These are phyloP conservation scores for Helogale parvula DNA, from an alignment of 2,113 vertebrate species.

Conservation along the genomic window DNA sequence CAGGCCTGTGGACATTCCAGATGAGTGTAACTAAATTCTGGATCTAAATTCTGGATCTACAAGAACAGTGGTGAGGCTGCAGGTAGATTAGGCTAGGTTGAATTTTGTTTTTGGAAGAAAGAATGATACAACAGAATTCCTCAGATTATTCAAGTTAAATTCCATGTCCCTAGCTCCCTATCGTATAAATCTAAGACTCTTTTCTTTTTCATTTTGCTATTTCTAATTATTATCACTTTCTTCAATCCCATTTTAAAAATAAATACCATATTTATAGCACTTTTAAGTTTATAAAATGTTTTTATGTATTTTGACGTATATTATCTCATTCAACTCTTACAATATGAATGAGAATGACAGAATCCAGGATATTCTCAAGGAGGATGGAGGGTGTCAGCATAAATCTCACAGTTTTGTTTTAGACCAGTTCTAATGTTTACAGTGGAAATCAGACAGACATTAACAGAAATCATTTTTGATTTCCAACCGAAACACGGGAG, in stretches of 20 bases:
- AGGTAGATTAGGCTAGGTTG: background rate
- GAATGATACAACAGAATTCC: background rate
- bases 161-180: background rate
- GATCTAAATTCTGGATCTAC: background rate
- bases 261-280: background rate
- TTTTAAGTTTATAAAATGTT: background rate
- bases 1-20: background rate
- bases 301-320: background rate
- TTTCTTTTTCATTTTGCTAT: background rate
- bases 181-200: background rate
- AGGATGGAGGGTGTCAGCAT: background rate
- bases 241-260: background rate
- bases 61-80: background rate
- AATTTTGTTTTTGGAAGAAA: background rate
- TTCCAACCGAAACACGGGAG: background rate
- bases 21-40: background rate
- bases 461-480: background rate
- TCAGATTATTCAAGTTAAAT: constrained; percentile 3
- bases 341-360: background rate
- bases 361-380: background rate
- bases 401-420: background rate
- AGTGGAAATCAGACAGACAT: background rate
- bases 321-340: background rate
- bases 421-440: background rate
- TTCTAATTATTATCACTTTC: background rate